These are phyloP conservation scores for Melanotaenia maccullochi DNA, from an alignment of 2,797 vertebrate genomes.

Conservation along the genomic window DNA sequence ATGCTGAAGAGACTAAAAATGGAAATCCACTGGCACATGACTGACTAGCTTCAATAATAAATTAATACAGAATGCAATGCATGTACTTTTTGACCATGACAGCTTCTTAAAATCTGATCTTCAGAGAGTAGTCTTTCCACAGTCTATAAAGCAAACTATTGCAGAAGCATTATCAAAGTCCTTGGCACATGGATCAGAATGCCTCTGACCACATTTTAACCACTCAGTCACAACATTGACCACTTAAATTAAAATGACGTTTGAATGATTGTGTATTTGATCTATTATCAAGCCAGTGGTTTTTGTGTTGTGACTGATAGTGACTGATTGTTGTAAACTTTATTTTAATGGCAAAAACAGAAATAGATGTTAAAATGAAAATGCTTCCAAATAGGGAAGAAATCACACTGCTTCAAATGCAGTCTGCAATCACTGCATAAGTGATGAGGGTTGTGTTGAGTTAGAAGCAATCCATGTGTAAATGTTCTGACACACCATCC, in stretches of 20 bases:
- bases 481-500: conserved; percentile 25
- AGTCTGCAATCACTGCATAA: background rate
- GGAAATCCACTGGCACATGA: background rate
- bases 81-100: background rate
- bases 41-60: background rate
- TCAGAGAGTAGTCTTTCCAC: background rate
- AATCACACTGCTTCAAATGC: background rate
- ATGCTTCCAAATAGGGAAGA: background rate
- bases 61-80: background rate
- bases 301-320: background rate
- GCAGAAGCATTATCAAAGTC: background rate
- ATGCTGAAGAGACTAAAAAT: background rate
- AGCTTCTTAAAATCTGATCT: background rate
- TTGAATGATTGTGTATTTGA: background rate
- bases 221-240: background rate
- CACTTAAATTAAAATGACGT: background rate
- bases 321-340: background rate
- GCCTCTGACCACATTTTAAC: background rate
- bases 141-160: background rate
- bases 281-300: background rate
- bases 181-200: background rate
- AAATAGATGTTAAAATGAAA: background rate
- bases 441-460: background rate
- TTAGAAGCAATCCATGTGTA: conserved; percentile 13
- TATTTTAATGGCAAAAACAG: background rate